Evolutionary conservation across 1,140 invertebrate species (phyloP).

Genomic region (Ooceraea biroi): DNA sequence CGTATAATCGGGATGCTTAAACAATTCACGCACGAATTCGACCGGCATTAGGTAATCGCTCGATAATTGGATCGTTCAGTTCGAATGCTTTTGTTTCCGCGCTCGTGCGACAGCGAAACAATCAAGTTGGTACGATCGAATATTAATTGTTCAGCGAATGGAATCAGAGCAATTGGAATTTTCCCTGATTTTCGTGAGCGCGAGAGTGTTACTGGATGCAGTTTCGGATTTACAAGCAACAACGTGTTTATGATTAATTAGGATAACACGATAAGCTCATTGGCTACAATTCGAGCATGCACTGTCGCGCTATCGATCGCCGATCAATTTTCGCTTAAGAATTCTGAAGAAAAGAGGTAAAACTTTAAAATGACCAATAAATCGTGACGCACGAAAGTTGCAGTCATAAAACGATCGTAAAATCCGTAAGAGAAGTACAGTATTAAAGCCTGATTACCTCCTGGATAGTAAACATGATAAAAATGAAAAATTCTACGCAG

Average conservation of each 20-base stretch:
- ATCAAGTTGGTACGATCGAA: background rate
- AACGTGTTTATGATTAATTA: background rate
- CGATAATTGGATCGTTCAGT: slow-evolving; percentile 15
- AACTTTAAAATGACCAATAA: background rate
- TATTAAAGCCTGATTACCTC: background rate
- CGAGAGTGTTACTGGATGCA: background rate
- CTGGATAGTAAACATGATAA: slow-evolving; percentile 7
- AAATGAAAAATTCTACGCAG: background rate
- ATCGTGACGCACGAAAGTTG: background rate
- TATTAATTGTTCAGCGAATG: slow-evolving; percentile 7
- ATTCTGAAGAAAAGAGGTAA: background rate
- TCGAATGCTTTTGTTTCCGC: background rate
- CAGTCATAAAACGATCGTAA: background rate
- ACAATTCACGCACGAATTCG: background rate
- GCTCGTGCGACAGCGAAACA: slow-evolving; percentile 19
- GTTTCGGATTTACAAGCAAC: background rate
- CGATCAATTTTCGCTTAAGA: background rate
- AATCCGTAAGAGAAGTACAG: background rate
- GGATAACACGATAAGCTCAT: slow-evolving; percentile 13
- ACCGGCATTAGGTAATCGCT: background rate
- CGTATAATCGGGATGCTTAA: background rate
- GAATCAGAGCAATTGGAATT: background rate
- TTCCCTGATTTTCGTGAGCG: background rate
- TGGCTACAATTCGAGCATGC: background rate
- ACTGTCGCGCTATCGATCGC: slow-evolving; percentile 22